Evolutionary conservation across 2,113 vertebrate genomes (phyloP), one percentile per base, ranked within the genome.

Genomic region (Perognathus longimembris): DNA sequence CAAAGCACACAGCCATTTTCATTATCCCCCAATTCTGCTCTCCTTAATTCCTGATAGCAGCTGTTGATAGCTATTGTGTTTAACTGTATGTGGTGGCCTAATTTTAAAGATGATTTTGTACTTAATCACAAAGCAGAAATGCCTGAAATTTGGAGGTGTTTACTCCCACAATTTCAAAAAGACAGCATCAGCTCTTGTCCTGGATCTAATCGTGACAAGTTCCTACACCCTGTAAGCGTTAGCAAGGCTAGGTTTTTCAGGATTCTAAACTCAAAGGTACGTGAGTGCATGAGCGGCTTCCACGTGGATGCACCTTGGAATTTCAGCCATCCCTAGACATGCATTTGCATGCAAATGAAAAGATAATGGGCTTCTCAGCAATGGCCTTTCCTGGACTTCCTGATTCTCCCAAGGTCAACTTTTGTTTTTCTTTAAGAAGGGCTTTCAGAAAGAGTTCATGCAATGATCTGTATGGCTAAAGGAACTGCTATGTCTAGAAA

Each of bases 301-400:
- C 95, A 94, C 14, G 94, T 97, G 92, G 97, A 97, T 97, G 97
- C 96, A 97, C 98, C 97, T 97, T 89, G 94, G 97, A 97, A 97
- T 97, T 97, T 97, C 97, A 97, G 97, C 98, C 98, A 97, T 97
- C 97, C 97, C 92, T 98, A 98, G 98, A 98, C 99, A 99, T 99
- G 99, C 99, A 98, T 97, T 98, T 98, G 98, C 98, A 99, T 99
- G 99, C 98, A 98, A 54, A 89, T 97, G 97, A 97, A 97, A 97
- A 98, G 95, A 97, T 98, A 98, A 96, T 76, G 89, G 94, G 97
- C 97, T 96, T 96, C 96, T 97, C 50, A 54, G 12, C 93, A 96
- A 94, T 96, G 88, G 93, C 97, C 97, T 95, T 96, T 97, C 95
- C 93, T 40, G 93, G 97, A 98, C 97, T 97, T 98, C 97, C 97